These are phyloP conservation scores for Arnoldichthys spilopterus DNA, from an alignment of 2,797 vertebrate genomes.

Conservation along the genomic window DNA sequence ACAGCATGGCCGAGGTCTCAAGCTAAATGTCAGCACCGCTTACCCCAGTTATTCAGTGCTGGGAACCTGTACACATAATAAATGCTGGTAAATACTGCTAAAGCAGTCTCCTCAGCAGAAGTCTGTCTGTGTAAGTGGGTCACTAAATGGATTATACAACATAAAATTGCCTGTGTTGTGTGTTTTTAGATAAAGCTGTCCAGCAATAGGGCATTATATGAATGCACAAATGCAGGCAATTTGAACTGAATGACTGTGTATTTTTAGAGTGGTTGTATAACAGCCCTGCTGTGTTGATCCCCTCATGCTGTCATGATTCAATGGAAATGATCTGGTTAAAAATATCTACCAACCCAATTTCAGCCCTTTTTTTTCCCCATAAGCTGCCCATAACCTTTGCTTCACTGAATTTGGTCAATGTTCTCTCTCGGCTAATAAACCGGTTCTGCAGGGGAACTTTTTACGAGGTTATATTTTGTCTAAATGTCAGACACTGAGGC, in stretches of 20 bases:
- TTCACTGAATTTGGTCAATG: conserved; percentile 27
- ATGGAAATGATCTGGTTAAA: conserved; percentile 32
- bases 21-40: conserved; percentile 34
- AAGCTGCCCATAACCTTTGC: not conserved
- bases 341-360: conserved; percentile 40
- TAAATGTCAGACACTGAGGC: not conserved
- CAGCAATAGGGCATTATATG: conserved; percentile 52
- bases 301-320: conserved; percentile 14
- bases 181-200: conserved; percentile 62
- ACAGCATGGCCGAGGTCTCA: conserved; percentile 6
- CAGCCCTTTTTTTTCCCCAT: not conserved
- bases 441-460: not conserved
- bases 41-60: conserved; percentile 3
- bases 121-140: conserved; percentile 59
- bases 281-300: conserved; percentile 24
- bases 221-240: conserved; percentile 35
- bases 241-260: conserved; percentile 40
- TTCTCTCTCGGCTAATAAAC: conserved; percentile 15
- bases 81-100: conserved; percentile 21
- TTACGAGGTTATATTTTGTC: not conserved
- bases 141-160: conserved; percentile 66
- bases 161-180: conserved; percentile 67
- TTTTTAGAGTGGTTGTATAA: conserved; percentile 48
- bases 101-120: conserved; percentile 18
- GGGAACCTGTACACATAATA: not conserved